Evolutionary conservation across 1,140 invertebrate species (phyloP).

Genomic region (Ceratina japonica): DNA sequence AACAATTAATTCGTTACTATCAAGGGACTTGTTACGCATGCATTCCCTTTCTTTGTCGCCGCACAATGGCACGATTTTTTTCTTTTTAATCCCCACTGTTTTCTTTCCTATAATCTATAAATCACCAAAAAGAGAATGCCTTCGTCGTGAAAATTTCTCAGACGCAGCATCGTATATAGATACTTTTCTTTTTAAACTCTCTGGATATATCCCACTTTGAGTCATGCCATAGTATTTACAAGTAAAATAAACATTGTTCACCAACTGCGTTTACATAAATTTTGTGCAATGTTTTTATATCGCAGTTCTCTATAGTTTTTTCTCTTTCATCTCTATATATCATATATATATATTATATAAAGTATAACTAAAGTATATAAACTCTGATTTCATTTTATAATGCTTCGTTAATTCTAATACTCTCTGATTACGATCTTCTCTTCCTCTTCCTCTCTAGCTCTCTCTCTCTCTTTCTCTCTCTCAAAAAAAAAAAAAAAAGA

Average conservation of each 20-base stretch:
- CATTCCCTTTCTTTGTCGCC: slow-evolving; percentile 71
- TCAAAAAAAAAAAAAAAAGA: slow-evolving; percentile 25
- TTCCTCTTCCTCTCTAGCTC: slow-evolving; percentile 42
- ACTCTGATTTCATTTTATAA: slow-evolving; percentile 76
- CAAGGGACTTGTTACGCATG: slow-evolving; percentile 73
- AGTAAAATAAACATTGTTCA: slow-evolving; percentile 63
- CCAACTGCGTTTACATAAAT: slow-evolving; percentile 67
- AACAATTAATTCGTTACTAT: slow-evolving; percentile 75
- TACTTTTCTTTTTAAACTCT: slow-evolving; percentile 60
- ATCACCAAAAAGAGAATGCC: slow-evolving; percentile 63
- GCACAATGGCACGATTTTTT: slow-evolving; percentile 75
- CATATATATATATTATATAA: slow-evolving; percentile 70
- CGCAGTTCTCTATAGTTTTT: slow-evolving; percentile 60
- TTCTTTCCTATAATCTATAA: slow-evolving; percentile 61
- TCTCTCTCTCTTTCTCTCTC: slow-evolving; percentile 33
- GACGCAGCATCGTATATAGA: slow-evolving; percentile 62
- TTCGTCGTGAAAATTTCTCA: slow-evolving; percentile 55
- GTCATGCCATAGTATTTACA: slow-evolving; percentile 66
- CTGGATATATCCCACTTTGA: slow-evolving; percentile 53
- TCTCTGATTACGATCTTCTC: slow-evolving; percentile 71
- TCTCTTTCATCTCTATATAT: slow-evolving; percentile 45
- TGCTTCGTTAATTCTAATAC: slow-evolving; percentile 73
- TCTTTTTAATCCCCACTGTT: slow-evolving; percentile 55
- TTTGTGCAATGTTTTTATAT: slow-evolving; percentile 73
- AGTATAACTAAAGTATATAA: slow-evolving; percentile 77